Percentiles rank a stretch among this genome's conserved stretches.
These are phyloP conservation scores for Oceanodroma tethys DNA, from an alignment of 2,113 vertebrate genomes.

Conservation along the genomic window DNA sequence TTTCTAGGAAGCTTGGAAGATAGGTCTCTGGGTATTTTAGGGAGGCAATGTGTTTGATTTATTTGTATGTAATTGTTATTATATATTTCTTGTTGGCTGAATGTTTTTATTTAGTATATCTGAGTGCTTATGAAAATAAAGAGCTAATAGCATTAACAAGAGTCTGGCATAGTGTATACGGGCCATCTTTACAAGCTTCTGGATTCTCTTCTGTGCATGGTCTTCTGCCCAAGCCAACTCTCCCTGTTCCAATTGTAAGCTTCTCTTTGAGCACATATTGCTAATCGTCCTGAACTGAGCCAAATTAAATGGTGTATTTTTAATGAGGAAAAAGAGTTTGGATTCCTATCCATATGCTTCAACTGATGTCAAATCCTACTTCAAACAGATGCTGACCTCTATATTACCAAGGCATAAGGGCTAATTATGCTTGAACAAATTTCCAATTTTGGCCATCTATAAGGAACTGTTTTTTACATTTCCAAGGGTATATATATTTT, in stretches of 20 bases:
- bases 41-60: neutral
- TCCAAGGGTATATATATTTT: neutral
- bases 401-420: conserved; percentile 3
- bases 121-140: neutral
- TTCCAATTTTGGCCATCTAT: neutral
- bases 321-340: conserved; percentile 58
- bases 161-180: neutral
- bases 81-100: neutral
- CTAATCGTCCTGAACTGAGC: conserved; percentile 32
- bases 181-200: conserved; percentile 7
- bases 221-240: neutral
- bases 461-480: neutral
- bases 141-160: conserved; percentile 1
- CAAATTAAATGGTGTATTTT: conserved; percentile 66
- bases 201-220: neutral
- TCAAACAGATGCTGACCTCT: conserved; percentile 62
- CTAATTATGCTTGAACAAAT: conserved; percentile 25
- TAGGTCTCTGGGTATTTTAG: neutral
- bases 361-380: conserved; percentile 48
- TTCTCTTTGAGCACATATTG: conserved; percentile 13
- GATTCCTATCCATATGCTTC: conserved; percentile 55
- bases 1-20: neutral
- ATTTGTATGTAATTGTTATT: neutral
- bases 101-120: neutral
- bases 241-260: neutral